phyloP scores from a whole-genome alignment of 2,113 vertebrate genomes.

The Pseudorasbora parva region DNA sequence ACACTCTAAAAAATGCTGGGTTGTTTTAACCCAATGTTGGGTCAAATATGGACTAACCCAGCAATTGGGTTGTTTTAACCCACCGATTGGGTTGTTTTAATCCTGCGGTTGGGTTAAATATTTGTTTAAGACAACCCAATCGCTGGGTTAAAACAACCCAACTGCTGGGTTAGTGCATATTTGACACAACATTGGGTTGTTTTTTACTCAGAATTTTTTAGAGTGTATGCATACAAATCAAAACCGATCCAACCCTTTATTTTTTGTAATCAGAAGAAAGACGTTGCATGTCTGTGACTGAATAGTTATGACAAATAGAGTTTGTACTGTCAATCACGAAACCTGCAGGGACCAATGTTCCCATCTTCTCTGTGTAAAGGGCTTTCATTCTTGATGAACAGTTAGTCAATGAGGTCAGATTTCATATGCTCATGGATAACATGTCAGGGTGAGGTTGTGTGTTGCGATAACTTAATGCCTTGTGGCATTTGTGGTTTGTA shows the following conservation, averaged over 20 bases:
- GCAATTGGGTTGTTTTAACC: no score
- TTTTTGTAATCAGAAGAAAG: background rate
- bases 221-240: conserved; percentile 17
- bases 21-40: no score
- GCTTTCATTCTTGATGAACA: background rate
- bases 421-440: background rate
- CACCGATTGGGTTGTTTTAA: no score
- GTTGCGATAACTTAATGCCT: background rate
- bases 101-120: no score
- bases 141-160: no score
- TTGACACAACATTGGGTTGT: no score
- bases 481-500: background rate
- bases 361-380: background rate
- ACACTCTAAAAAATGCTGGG: no score
- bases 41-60: no score
- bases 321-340: conserved; percentile 18
- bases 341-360: background rate
- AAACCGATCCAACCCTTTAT: background rate
- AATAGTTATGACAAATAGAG: background rate
- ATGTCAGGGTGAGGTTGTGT: background rate
- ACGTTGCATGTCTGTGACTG: background rate
- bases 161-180: no score
- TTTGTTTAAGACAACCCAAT: no score
- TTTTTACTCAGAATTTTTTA: no score
- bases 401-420: background rate